These are phyloP conservation scores for Protosalanx chinensis DNA, from an alignment of 2,797 vertebrate species.

Conservation along the genomic window DNA sequence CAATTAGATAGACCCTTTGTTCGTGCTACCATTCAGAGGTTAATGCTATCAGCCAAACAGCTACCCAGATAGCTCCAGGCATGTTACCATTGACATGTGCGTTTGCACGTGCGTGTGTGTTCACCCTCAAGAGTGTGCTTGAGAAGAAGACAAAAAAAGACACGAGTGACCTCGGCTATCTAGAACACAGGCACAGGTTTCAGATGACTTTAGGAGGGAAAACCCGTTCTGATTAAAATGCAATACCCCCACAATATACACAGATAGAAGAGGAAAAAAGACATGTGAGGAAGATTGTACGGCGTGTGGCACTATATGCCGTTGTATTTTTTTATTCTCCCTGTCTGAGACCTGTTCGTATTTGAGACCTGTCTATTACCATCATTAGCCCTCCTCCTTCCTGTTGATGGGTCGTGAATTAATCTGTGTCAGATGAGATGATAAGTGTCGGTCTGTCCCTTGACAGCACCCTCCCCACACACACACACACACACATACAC, in stretches of 20 bases:
- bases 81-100: slow-evolving; percentile 29
- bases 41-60: slow-evolving; percentile 79
- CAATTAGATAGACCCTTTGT: slow-evolving; percentile 77
- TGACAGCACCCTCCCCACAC: slow-evolving; percentile 71
- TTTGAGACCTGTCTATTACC: neutral
- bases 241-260: neutral
- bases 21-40: slow-evolving; percentile 67
- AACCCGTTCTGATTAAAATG: neutral
- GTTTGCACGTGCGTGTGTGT: slow-evolving; percentile 14
- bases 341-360: too few species aligned
- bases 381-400: neutral
- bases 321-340: too few species aligned
- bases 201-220: neutral
- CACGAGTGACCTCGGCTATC: slow-evolving; percentile 11
- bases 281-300: too few species aligned
- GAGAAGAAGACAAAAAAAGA: slow-evolving; percentile 36
- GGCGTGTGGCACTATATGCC: too few species aligned
- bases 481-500: slow-evolving; percentile 64
- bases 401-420: slow-evolving; percentile 28
- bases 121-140: slow-evolving; percentile 50
- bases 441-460: slow-evolving; percentile 83
- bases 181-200: slow-evolving; percentile 22
- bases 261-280: too few species aligned
- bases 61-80: slow-evolving; percentile 77
- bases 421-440: slow-evolving; percentile 71